phyloP scores from a whole-genome alignment of 2,888 invertebrate species.

The Saturnia pavonia region DNA sequence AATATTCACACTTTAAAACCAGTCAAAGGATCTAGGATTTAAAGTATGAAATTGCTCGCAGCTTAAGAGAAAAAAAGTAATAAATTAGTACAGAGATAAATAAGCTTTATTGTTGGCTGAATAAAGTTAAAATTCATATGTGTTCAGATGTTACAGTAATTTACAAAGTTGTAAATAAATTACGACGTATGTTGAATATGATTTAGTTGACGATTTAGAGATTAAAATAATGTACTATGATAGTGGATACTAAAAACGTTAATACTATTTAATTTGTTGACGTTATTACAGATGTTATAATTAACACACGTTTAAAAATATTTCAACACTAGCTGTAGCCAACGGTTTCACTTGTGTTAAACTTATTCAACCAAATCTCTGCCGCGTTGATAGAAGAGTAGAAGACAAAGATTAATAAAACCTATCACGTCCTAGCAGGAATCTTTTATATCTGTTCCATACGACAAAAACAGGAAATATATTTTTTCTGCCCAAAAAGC shows the following conservation, averaged over 20 bases:
- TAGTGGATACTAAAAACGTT: background rate
- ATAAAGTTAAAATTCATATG: background rate
- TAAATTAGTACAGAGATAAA: background rate
- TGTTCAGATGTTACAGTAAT: background rate
- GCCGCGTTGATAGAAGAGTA: no score
- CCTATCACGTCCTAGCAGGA: no score
- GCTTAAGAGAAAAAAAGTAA: background rate
- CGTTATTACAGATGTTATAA: no score
- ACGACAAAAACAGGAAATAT: no score
- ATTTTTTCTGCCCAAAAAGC: no score
- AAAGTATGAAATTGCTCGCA: slow-evolving; percentile 1
- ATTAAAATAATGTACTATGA: background rate
- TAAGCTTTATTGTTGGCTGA: background rate
- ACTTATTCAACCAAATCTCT: no score
- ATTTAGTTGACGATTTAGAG: slow-evolving; percentile 7
- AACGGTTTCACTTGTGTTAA: no score
- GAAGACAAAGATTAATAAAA: no score
- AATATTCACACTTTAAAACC: background rate
- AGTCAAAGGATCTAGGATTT: background rate
- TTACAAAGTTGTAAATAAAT: background rate
- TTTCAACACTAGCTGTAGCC: no score
- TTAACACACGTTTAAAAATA: no score
- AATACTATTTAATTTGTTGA: background rate
- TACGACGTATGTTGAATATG: background rate
- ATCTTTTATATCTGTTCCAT: no score